Conservation (phyloP, 2,797 vertebrate genomes). For the Myioborus miniatus region DNA sequence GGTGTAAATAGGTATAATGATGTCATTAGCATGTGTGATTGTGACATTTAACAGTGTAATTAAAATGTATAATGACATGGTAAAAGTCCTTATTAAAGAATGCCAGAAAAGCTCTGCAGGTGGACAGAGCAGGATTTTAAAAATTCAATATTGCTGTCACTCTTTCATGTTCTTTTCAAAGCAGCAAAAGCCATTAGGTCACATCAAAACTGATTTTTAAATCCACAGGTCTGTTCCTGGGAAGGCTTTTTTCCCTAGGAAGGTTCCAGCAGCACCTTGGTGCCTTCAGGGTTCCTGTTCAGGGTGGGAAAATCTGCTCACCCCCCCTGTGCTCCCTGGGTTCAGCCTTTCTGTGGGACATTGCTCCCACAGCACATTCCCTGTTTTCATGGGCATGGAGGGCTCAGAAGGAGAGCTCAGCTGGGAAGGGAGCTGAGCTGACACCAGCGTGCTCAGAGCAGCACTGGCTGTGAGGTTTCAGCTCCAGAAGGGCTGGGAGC, state of each 20-base stretch:
- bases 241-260: neutral
- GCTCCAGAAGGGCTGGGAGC: neutral
- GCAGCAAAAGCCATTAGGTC: conserved; percentile 31
- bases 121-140: conserved; percentile 58
- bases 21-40: conserved; percentile 76
- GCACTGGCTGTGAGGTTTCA: fast-evolving
- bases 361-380: neutral
- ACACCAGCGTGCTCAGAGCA: neutral
- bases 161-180: conserved; percentile 52
- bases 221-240: neutral
- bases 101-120: conserved; percentile 63
- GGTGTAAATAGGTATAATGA: conserved; percentile 77
- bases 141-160: conserved; percentile 59
- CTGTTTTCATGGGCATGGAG: neutral
- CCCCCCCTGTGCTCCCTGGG: fast-evolving
- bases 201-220: conserved; percentile 3
- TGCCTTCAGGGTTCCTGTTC: neutral
- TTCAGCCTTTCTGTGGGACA: neutral
- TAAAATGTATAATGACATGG: conserved; percentile 73
- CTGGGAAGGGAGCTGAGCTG: fast-evolving
- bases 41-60: conserved; percentile 76
- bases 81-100: conserved; percentile 71
- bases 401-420: fast-evolving
- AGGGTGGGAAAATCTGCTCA: fast-evolving
- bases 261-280: neutral